Evolutionary conservation across 2,113 vertebrate species (phyloP).

Genomic region (Psophia crepitans): DNA sequence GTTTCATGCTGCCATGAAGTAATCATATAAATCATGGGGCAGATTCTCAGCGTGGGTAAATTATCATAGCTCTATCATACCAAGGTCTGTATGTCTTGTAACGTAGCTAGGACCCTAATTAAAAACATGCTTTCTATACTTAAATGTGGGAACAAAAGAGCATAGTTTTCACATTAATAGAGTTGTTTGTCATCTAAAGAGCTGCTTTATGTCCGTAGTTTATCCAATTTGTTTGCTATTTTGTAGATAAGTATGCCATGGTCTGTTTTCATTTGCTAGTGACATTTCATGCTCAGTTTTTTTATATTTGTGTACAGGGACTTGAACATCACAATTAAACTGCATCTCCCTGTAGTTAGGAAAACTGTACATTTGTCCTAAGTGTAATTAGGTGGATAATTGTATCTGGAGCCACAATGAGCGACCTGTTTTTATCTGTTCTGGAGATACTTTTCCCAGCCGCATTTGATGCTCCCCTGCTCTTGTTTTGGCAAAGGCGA

Average conservation of each 20-base stretch:
- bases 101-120: conserved; percentile 1
- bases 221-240: background rate
- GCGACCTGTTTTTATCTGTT: background rate
- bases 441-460: background rate
- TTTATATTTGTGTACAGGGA: background rate
- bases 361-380: background rate
- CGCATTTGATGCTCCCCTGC: background rate
- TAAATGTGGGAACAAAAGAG: background rate
- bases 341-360: background rate
- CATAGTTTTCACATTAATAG: background rate
- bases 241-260: background rate
- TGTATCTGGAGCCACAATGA: background rate
- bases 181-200: background rate
- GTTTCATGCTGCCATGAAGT: conserved; percentile 15
- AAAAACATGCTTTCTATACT: conserved; percentile 16
- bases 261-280: background rate
- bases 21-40: conserved; percentile 25
- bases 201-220: background rate
- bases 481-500: background rate
- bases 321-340: background rate
- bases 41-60: background rate
- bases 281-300: background rate
- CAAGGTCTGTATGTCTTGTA: background rate
- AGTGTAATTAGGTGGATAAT: conserved; percentile 23
- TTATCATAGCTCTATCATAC: background rate